Evolutionary conservation across 2,888 invertebrate species (phyloP), one percentile per base, ranked within the genome.

Genomic region (Holacanthella duospinosa): DNA sequence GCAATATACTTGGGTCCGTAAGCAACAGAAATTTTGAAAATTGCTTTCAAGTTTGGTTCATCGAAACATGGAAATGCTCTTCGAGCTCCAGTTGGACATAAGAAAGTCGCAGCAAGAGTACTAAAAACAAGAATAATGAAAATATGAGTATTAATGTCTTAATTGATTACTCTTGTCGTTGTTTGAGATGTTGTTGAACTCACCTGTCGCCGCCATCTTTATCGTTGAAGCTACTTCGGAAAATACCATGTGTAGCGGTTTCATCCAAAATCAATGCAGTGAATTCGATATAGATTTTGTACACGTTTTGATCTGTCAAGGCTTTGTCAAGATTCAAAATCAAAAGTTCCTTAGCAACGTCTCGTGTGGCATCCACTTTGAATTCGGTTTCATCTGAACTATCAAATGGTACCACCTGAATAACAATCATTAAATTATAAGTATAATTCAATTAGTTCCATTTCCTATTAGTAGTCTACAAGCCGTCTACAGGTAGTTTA

Each of bases 11-110:
- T 21, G 16, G 21, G 16, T n/a, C 4, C 16, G 4, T 48, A n/a
- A n/a, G 4, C 21, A 4, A 48, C 6, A n/a, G 26, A 6, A 6
- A 59, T 12, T 21, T 59, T 9, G 19, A 59, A 44, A 19, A n/a
- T 6, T 6, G 43, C 28, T 21, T 44, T 59, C 43, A 25, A 43
- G 4, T 24, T 4, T 2, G 59, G 59, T 48, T 59, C 59, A 44
- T 59, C 59, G 44, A 59, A 59, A 21, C 44, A 59, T 19, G 59
- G 59, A n/a, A 59, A 43, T 3, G 48, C 48, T 43, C 28, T 21
- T 9, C 59, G 19, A 3, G 48, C 43, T 12, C 25, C 29, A 19
- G 59, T 36, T n/a, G 59, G 29, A 26, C 44, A 43, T 26, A 59
- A 59, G 4, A 44, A 44, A 25, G 59, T 59, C 2, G 59, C 44